A percentile compares a stretch with the other conserved stretches of the same genome.
phyloP scores from a whole-genome alignment of 2,888 invertebrate genomes.

The Tenthredo notha region DNA sequence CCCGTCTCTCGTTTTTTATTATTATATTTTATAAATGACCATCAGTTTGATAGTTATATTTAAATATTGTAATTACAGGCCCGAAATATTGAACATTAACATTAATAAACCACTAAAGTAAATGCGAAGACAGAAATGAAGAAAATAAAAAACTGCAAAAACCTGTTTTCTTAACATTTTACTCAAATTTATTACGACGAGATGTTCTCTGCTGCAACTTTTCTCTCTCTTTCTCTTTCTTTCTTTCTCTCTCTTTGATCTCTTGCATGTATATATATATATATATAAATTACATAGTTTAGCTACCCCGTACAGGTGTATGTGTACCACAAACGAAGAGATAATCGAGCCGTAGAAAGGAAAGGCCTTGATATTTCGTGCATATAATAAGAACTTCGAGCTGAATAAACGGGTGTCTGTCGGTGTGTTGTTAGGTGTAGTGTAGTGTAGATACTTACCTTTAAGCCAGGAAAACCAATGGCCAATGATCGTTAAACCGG shows the following conservation, averaged over 20 bases:
- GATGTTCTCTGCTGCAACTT: background rate
- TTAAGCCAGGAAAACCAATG: conserved; percentile 40
- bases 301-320: background rate
- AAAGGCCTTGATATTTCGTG: conserved; percentile 73
- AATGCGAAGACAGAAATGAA: background rate
- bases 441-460: background rate
- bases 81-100: background rate
- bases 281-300: background rate
- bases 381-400: conserved; percentile 40
- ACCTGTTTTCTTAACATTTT: background rate
- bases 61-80: background rate
- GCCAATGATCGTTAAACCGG: conserved; percentile 51
- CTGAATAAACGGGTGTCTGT: conserved; percentile 25
- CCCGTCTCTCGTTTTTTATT: background rate
- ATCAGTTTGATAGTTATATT: background rate
- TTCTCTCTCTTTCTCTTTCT: background rate
- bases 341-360: conserved; percentile 68
- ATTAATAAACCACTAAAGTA: background rate
- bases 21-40: background rate
- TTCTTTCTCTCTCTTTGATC: background rate
- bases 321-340: background rate
- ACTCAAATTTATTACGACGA: background rate
- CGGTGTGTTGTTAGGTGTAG: conserved; percentile 2
- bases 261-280: background rate
- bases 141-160: background rate